A percentile compares a stretch with the other conserved stretches of the same genome.
These are phyloP conservation scores for Eilema griseolum DNA, from an alignment of 2,888 invertebrate genomes.

Conservation along the genomic window DNA sequence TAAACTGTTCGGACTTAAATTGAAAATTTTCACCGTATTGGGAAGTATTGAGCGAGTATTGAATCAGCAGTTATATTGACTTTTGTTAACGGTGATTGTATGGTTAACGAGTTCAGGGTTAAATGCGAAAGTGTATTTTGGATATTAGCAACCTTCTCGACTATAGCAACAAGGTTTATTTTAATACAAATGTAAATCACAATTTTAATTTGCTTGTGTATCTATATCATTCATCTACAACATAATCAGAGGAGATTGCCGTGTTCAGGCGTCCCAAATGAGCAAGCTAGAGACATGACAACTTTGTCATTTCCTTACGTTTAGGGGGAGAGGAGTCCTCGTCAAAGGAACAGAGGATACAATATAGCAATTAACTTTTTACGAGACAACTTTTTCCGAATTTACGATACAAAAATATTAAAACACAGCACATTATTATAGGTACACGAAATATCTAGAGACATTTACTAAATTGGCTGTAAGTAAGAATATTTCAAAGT, in stretches of 20 bases:
- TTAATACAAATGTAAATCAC: background rate
- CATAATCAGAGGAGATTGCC: background rate
- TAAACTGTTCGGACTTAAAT: slow-evolving; percentile 59
- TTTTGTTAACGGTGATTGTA: slow-evolving; percentile 43
- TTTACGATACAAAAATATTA: background rate
- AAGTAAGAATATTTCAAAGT: too few species aligned
- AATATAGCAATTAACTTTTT: too few species aligned
- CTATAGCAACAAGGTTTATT: background rate
- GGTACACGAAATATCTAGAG: too few species aligned
- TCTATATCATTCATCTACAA: too few species aligned
- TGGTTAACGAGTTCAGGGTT: slow-evolving; percentile 15
- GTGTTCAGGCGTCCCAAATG: background rate
- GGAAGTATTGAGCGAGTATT: slow-evolving; percentile 53
- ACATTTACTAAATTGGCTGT: too few species aligned
- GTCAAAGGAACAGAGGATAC: too few species aligned
- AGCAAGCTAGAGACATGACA: background rate
- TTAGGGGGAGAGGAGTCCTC: background rate
- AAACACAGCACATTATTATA: too few species aligned
- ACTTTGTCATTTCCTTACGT: background rate
- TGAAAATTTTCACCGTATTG: slow-evolving; percentile 60
- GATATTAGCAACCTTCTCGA: background rate
- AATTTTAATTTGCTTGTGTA: too few species aligned
- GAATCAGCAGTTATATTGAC: slow-evolving; percentile 48
- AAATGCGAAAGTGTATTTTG: background rate
- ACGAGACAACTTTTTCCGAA: background rate